Base-by-base conservation (phyloP, 2,888 invertebrate species). In the Pachliopta kotzebuea region DNA sequence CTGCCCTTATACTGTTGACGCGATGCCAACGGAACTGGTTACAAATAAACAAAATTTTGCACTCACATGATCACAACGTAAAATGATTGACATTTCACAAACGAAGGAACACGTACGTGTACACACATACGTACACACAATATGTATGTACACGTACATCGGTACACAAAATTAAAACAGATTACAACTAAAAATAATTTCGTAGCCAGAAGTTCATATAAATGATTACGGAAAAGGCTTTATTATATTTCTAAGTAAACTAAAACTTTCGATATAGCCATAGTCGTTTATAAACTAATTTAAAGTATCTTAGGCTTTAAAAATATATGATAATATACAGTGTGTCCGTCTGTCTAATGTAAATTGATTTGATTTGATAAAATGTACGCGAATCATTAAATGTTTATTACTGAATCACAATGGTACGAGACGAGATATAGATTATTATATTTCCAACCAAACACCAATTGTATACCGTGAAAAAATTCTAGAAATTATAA, bases 11-110 rank as follows among this genome's bases (percentile, higher is more conserved):
- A 26, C n/a, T 70, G 76, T 80, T 81, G 84, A 85, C 86, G 76
- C 76, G 72, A 66, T 71, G 84, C 79, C 84, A 84, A 82, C 77
- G 76, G 82, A 86, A 86, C 84, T 87, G 88, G 83, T 80, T 82
- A 4, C 79, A 76, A 79, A 74, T 80, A 82, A 80, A 81, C 79
- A 77, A 52, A 85, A 86, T 90, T 90, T 90, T 90, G 90, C 90
- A 90, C 90, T 90, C 85, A 83, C 83, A 86, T 89, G 84, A 90
- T 90, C 90, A 90, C 90, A 89, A 90, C 84, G 90, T 86, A 89
- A 90, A 90, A 90, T 90, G 90, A 83, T 78, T 74, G 76, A 78
- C 90, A 90, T 90, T 90, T 90, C 87, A 90, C 88, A 85, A 64
- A 83, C 81, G 85, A 83, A 89, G 89, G 87, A 88, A 88, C 87